phyloP scores from a whole-genome alignment of 2,797 vertebrate species.

The Anabas testudineus region DNA sequence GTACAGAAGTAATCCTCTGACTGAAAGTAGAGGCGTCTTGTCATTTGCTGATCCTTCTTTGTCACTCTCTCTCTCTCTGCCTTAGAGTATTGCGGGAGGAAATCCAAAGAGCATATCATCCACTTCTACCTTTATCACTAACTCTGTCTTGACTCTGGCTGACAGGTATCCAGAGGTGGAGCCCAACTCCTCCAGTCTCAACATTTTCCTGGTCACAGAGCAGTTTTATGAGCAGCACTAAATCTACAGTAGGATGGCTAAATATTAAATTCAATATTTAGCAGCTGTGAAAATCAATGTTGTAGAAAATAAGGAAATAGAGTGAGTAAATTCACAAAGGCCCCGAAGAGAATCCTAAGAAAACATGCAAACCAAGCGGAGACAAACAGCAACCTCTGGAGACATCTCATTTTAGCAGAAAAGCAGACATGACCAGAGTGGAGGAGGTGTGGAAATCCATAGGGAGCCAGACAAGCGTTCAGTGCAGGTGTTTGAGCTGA shows the following conservation, averaged over 20 bases:
- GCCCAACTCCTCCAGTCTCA: constrained; percentile 26
- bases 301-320: neutral
- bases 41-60: constrained; percentile 37
- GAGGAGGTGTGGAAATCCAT: constrained; percentile 23
- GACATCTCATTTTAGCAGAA: neutral
- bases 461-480: constrained; percentile 20
- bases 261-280: neutral
- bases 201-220: constrained; percentile 23
- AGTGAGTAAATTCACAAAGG: neutral
- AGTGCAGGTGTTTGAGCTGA: constrained; percentile 48
- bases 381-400: neutral
- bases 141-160: constrained; percentile 19
- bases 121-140: constrained; percentile 42
- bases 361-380: constrained; percentile 1
- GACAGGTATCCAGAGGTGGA: constrained; percentile 64
- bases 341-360: neutral
- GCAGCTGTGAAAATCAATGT: neutral
- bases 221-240: neutral
- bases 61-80: constrained; percentile 21
- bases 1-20: constrained; percentile 27
- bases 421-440: constrained; percentile 10
- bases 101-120: constrained; percentile 32
- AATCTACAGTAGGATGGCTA: neutral
- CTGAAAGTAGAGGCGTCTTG: constrained; percentile 19
- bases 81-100: constrained; percentile 26